A percentile compares a stretch with the other conserved stretches of the same genome.
These are phyloP conservation scores for Pygocentrus nattereri DNA, from an alignment of 2,797 vertebrate species.

Conservation along the genomic window DNA sequence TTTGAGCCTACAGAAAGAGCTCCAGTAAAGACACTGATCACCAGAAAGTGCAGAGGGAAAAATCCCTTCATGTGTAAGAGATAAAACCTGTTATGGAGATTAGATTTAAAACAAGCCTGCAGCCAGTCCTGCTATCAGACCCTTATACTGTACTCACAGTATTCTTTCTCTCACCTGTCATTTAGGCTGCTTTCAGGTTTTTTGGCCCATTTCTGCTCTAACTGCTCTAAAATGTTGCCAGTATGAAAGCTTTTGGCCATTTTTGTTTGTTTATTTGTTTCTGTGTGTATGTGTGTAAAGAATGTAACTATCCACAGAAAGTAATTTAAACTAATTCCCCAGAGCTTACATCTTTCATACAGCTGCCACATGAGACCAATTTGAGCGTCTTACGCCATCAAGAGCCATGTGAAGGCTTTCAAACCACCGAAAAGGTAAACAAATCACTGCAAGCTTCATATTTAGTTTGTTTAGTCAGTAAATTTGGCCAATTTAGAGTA, in stretches of 20 bases:
- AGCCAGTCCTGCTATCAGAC: not conserved
- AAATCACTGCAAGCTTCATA: not conserved
- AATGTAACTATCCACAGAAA: not conserved
- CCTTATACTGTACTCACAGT: not conserved
- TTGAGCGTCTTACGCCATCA: not conserved
- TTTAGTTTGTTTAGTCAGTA: not conserved
- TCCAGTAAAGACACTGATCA: constrained; percentile 20
- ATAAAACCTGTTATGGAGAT: constrained; percentile 25
- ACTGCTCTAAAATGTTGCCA: not conserved
- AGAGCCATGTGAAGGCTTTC: not conserved
- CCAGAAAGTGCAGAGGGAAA: constrained; percentile 1
- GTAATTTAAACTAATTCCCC: not conserved
- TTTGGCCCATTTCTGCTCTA: not conserved
- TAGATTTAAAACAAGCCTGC: constrained; percentile 31
- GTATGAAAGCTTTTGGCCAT: not conserved
- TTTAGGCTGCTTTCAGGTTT: not conserved
- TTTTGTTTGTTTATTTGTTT: constrained; percentile 11
- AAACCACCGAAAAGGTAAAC: not conserved
- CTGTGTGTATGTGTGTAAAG: not conserved
- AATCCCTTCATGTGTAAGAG: constrained; percentile 14
- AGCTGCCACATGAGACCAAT: constrained; percentile 5
- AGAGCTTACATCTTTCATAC: not conserved
- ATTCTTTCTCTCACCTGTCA: constrained; percentile 14
- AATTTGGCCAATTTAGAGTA: not conserved
- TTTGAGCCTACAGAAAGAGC: not conserved